Conservation (phyloP, 2,113 vertebrate species). For the Climacteris rufus region DNA sequence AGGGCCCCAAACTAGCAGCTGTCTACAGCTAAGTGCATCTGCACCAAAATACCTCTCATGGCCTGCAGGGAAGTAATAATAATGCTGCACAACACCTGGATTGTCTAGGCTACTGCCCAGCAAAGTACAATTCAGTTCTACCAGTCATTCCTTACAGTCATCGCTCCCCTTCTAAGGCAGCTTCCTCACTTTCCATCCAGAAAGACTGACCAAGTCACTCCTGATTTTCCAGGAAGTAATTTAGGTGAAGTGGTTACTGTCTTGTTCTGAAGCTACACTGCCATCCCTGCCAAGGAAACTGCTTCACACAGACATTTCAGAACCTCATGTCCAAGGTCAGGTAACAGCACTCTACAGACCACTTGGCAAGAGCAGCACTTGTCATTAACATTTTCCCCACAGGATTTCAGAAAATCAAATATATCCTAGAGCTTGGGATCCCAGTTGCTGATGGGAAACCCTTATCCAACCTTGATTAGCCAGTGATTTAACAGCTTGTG, state of each 20-base stretch:
- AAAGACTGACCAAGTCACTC: background rate
- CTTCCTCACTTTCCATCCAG: background rate
- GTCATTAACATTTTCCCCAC: background rate
- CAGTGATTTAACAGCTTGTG: background rate
- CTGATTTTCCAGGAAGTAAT: conserved; percentile 22
- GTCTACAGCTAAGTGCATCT: background rate
- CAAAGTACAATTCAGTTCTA: background rate
- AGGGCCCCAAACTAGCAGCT: background rate
- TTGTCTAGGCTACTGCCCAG: background rate
- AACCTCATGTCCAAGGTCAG: background rate
- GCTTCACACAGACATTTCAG: background rate
- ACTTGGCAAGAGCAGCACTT: background rate
- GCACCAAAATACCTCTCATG: background rate
- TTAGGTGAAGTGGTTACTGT: background rate
- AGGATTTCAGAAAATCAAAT: background rate
- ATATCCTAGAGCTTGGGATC: background rate
- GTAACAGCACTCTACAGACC: background rate
- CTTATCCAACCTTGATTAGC: background rate
- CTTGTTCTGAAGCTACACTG: background rate
- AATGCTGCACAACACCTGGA: background rate
- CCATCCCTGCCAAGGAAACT: background rate
- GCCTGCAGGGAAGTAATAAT: background rate
- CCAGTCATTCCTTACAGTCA: background rate
- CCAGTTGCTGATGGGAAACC: background rate
- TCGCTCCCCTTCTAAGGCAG: background rate